Base-by-base conservation (phyloP, 2,888 invertebrate species). In the Andrena chrysosceles region DNA sequence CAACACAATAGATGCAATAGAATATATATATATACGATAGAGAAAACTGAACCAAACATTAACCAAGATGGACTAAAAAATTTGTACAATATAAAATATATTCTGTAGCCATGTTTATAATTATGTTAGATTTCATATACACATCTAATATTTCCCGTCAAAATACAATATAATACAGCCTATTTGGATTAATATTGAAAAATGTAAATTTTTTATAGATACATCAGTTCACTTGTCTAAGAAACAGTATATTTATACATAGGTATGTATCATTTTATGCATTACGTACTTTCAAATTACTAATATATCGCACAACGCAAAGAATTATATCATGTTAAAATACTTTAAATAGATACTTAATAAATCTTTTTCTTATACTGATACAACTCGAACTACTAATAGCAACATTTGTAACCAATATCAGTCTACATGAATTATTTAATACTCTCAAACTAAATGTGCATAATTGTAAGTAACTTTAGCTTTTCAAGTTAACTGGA, bases 171-270 rank as follows among this genome's bases (percentile, higher is more conserved):
- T 48, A 59, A 42, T 48, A 67, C 2, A 67, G n/a, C 23, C 20
- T 59, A 62, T 31, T 31, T 35, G 20, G 7, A 60, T 29, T 8
- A 29, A 10, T 60, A 31, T 68, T 35, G 31, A 7, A 8, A 48
- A 67, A 56, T 31, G 48, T n/a, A 23, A 60, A 29, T 54, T 13
- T 56, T 33, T 31, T 62, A 10, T 31, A 26, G 31, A n/a, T 56
- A 49, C 49, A 79, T 31, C 23, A 49, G 29, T 68, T 68, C n/a
- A 56, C 56, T 63, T 73, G n/a, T 42, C 29, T 56, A 73, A 63
- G 54, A 48, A 23, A 23, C 68, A 73, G 48, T 74, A 67, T n/a
- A 69, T 42, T 42, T 69, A 64, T 48, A 75, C 59, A 66, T 73
- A 42, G 3, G 35, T 8, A 42, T 13, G 35, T 8, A 35, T 73